Conservation (phyloP, 2,888 invertebrate genomes). For the Stenichneumon culpator region DNA sequence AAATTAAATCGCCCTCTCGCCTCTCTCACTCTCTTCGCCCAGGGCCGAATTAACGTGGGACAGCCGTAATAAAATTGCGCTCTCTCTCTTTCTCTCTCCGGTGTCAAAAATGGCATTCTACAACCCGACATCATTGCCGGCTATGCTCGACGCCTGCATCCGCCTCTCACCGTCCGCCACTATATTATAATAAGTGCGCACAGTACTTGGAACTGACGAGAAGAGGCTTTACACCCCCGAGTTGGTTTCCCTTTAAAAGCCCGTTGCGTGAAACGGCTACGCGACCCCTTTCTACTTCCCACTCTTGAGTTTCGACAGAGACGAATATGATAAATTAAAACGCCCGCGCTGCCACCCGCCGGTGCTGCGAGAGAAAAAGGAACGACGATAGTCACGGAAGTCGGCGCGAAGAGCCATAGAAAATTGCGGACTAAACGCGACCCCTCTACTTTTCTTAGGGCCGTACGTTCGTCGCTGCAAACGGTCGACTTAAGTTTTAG, state of each 20-base stretch:
- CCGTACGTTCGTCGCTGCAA: too few relatives aligned
- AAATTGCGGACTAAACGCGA: not conserved
- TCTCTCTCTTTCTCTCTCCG: not conserved
- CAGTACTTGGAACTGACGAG: slow-evolving; percentile 35
- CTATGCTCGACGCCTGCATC: not conserved
- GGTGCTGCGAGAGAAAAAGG: not conserved
- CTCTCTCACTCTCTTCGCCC: slow-evolving; percentile 3
- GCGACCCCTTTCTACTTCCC: not conserved
- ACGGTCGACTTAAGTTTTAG: not conserved
- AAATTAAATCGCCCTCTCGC: slow-evolving; percentile 40
- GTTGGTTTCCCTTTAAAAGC: slow-evolving; percentile 25
- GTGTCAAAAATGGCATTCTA: slow-evolving; percentile 5
- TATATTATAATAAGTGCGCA: not conserved
- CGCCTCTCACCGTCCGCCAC: not conserved
- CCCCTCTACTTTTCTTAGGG: not conserved
- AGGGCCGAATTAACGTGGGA: not conserved
- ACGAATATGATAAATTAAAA: slow-evolving; percentile 36
- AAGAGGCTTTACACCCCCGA: slow-evolving; percentile 33
- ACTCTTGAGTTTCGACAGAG: not conserved
- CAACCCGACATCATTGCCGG: not conserved
- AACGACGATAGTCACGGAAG: not conserved
- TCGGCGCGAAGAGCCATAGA: not conserved
- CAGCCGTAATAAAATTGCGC: slow-evolving; percentile 44
- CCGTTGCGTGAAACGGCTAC: slow-evolving; percentile 20
- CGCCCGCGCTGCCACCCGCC: not conserved